Evolutionary conservation across 2,888 invertebrate genomes (phyloP), one percentile per base, ranked within the genome.

Genomic region (Cheilosia scutellata): DNA sequence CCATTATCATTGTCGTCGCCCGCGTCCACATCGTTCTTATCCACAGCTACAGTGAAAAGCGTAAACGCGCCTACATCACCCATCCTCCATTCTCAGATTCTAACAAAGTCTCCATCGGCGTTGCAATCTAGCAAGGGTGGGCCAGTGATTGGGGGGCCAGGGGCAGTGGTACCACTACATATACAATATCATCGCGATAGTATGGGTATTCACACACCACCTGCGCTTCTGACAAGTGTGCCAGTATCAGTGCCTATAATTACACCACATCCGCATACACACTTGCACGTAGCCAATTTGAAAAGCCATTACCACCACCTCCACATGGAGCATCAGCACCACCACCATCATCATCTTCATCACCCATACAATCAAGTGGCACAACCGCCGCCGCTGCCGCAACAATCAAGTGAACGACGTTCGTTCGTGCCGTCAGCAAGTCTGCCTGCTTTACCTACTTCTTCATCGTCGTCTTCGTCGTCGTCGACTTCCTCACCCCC

Each of bases 241-340:
- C 90, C 89, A 88, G 88, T 88, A 87, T 88, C 90, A 80, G 89
- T 90, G 88, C 90, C 90, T 88, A 89, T 90, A 78, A 87, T 88
- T 88, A 88, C 89, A 87, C 89, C 89, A 88, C 89, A 88, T 87
- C 87, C 82, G 82, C 86, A 87, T 75, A 86, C 62, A 75, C 87
- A 79, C 72, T 79, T 76, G 66, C 84, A 76, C 42, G 66, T 77
- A 31, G 66, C 82, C 72, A 86, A 86, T 86, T 86, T 86, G 86
- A 86, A 86, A 86, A 86, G 51, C 49, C 80, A 79, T 78, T 82
- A 82, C 66, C 87, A 88, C 44, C 79, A 83, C 87, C 76, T 76
- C 44, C 87, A 78, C 49, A 79, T 82, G 76, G 82, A 87, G 53
- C 74, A 71, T 9, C 84, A 80, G 3, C 82, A 87, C 1, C 80